Conservation (phyloP, 2,797 vertebrate genomes). For the Hephaestus fuliginosus region DNA sequence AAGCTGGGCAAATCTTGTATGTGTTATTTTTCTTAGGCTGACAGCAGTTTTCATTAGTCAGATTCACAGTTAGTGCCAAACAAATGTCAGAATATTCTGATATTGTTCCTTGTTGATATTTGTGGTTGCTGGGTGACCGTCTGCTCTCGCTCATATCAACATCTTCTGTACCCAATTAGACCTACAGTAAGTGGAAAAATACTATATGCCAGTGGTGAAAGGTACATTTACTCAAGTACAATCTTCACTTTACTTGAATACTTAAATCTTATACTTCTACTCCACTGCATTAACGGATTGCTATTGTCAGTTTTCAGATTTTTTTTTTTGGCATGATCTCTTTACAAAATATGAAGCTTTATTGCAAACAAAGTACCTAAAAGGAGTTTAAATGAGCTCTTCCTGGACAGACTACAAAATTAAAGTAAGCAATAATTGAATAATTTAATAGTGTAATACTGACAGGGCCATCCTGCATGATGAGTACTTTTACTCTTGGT, state of each 20-base stretch:
- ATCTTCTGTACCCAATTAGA: not conserved
- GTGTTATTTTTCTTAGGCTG: not conserved
- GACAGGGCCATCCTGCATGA: not conserved
- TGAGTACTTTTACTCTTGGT: conserved; percentile 3
- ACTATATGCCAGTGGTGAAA: not conserved
- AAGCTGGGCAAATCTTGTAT: not conserved
- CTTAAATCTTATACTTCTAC: not conserved
- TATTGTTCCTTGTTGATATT: conserved; percentile 38
- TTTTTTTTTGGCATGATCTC: no score
- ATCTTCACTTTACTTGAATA: not conserved
- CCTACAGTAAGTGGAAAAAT: not conserved
- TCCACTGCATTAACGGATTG: not conserved
- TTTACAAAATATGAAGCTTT: not conserved
- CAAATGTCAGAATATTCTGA: conserved; percentile 17
- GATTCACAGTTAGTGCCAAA: conserved; percentile 20
- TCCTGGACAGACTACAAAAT: not conserved
- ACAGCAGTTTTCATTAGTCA: conserved; percentile 28
- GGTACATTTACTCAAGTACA: no score
- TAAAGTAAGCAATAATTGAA: not conserved
- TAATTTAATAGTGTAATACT: no score
- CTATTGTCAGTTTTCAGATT: not conserved
- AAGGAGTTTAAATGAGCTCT: not conserved
- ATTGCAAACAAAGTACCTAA: not conserved
- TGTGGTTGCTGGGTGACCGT: conserved; percentile 27
- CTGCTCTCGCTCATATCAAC: not conserved